Evolutionary conservation across 2,888 invertebrate genomes (phyloP), one percentile per base, ranked within the genome.

Genomic region (Chymomyza fuscimana): DNA sequence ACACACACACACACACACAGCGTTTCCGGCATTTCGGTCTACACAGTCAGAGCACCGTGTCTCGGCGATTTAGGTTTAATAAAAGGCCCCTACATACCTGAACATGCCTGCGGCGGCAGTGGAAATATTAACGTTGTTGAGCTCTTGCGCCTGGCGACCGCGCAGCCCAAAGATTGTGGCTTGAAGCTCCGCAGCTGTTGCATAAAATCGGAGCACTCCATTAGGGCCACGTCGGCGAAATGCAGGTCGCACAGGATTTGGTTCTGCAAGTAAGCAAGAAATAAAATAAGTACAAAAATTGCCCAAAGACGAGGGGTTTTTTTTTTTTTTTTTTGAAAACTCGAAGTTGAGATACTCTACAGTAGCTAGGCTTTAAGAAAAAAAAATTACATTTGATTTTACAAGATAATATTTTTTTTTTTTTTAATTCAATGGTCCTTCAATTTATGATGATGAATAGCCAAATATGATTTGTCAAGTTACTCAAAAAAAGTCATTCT

Each of bases 141-240:
- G 86, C 97, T 97, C 93, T 98, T 98, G 92, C 98, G 94, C 90
- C 98, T 93, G 75, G 97, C 97, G 88, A 98, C 98, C 86, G 97
- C 97, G 93, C 97, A 98, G 92, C 98, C 98, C 92, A 98, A 93
- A 88, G 97, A 97, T 93, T 98, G 97, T 88, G 97, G 97, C 93
- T 98, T 98, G 94, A 98, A 98, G 93, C 97, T 96, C 91, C 97
- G 95, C 91, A 98, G 94, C 93, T 98, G 97, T 93, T 97, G 97
- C 97, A 98, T 97, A 93, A 97, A 98, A 94, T 98, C 97, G 89
- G 97, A 96, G 94, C 97, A 97, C 96, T 97, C 97, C 97, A 97
- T 97, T 92, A 97, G 96, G 92, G 97, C 96, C 87, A 97, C 97
- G 96, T 98, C 98, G 90, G 97, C 97, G 92, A 97, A 98, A 94